These are phyloP conservation scores for Pseudotriccus pelzelni DNA, from an alignment of 2,797 vertebrate genomes.

Conservation along the genomic window DNA sequence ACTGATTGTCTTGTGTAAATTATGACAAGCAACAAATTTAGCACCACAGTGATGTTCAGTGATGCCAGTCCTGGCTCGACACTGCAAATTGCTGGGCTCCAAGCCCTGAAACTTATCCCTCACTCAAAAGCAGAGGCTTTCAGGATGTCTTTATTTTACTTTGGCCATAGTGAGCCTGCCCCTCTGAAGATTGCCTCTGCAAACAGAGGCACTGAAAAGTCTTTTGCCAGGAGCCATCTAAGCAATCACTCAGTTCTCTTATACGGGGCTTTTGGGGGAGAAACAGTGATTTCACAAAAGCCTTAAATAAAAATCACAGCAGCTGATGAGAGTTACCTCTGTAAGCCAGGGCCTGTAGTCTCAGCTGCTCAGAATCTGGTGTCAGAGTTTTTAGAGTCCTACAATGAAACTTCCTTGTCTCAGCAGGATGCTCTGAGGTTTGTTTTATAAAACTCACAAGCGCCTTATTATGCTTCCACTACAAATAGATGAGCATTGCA, in stretches of 20 bases:
- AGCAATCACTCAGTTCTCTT: not conserved
- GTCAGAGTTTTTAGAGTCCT: too few relatives aligned
- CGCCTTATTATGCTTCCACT: not conserved
- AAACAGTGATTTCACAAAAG: not conserved
- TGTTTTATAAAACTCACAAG: not conserved
- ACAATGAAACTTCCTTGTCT: not conserved
- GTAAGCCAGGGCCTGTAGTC: not conserved
- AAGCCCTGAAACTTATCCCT: not conserved
- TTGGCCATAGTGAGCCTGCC: not conserved
- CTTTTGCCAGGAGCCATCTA: not conserved
- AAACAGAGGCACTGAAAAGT: not conserved
- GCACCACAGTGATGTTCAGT: not conserved
- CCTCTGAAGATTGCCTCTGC: not conserved
- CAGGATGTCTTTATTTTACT: not conserved
- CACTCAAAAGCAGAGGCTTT: not conserved
- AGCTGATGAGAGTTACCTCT: not conserved
- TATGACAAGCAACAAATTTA: rapidly evolving
- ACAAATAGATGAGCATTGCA: not conserved
- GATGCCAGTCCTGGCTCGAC: not conserved
- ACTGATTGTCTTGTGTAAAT: not conserved
- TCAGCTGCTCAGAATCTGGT: rapidly evolving
- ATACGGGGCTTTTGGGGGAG: not conserved
- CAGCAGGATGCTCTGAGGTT: not conserved
- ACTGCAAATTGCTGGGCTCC: not conserved
- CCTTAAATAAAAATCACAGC: not conserved